phyloP scores from a whole-genome alignment of 2,113 vertebrate genomes.

The Pelmatolapia mariae region DNA sequence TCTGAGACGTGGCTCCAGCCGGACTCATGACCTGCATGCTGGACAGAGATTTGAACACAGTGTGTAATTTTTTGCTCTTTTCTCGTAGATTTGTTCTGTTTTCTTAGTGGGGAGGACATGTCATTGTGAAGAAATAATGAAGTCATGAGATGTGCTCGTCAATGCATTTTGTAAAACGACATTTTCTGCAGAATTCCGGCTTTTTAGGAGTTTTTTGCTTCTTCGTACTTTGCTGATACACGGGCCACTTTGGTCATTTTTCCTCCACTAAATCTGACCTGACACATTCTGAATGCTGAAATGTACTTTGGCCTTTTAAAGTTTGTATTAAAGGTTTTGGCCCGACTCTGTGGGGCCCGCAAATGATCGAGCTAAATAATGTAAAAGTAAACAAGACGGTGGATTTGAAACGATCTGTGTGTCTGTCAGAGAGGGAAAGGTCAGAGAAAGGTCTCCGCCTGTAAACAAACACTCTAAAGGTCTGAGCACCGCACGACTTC shows the following conservation, averaged over 20 bases:
- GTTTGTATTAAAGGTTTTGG: rapidly evolving
- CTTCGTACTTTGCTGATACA: rapidly evolving
- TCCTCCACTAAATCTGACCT: not conserved
- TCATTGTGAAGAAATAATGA: not conserved
- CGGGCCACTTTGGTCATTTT: rapidly evolving
- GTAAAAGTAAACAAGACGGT: not conserved
- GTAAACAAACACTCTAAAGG: not conserved
- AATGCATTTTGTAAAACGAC: not conserved
- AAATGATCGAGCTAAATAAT: not conserved
- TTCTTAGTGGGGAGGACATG: not conserved
- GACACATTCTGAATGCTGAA: not conserved
- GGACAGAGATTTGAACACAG: not conserved
- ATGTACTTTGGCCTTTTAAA: not conserved
- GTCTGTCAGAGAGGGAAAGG: not conserved
- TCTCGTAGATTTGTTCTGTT: not conserved
- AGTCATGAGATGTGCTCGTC: rapidly evolving
- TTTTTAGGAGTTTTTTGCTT: rapidly evolving
- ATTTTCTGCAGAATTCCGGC: not conserved
- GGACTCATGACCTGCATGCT: not conserved
- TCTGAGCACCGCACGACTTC: not conserved
- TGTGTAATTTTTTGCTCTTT: rapidly evolving
- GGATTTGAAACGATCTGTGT: not conserved
- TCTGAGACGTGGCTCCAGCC: not conserved
- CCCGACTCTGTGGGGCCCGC: rapidly evolving
- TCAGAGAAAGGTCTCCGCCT: not conserved